These are phyloP conservation scores for Parthenolecanium corni DNA, from an alignment of 2,888 invertebrate species.

Conservation along the genomic window DNA sequence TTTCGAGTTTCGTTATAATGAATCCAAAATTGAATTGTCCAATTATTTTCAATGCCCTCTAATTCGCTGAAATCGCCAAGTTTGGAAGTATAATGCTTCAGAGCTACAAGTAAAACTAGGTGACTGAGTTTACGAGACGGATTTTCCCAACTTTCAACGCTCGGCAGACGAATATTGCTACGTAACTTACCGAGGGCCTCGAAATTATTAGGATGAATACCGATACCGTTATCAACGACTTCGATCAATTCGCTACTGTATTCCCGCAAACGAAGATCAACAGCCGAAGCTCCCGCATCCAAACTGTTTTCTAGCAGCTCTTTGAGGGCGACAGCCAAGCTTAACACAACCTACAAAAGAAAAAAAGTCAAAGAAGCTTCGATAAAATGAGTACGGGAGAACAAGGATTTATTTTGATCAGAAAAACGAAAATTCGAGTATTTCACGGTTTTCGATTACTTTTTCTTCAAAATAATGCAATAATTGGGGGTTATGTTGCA, in stretches of 20 bases:
- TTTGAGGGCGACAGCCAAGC: slow-evolving; percentile 81
- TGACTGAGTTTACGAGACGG: too few relatives aligned
- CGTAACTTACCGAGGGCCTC: slow-evolving; percentile 60
- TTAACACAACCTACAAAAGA: slow-evolving; percentile 60
- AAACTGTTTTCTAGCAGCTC: slow-evolving; percentile 93
- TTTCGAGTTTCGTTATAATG: slow-evolving; percentile 69
- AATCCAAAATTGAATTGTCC: slow-evolving; percentile 97
- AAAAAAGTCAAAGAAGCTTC: too few relatives aligned
- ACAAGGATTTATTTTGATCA: too few relatives aligned
- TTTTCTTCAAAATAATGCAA: too few relatives aligned
- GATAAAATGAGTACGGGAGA: too few relatives aligned
- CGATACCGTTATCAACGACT: slow-evolving; percentile 87
- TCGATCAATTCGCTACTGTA: slow-evolving; percentile 79
- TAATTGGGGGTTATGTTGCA: too few relatives aligned
- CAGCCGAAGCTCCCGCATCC: slow-evolving; percentile 80
- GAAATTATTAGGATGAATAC: slow-evolving; percentile 75
- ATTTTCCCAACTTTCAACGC: neutral
- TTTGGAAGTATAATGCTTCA: slow-evolving; percentile 95
- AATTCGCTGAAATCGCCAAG: slow-evolving; percentile 76
- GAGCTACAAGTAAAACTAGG: too few relatives aligned
- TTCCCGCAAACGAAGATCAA: slow-evolving; percentile 77
- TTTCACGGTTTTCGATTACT: too few relatives aligned
- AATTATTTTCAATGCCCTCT: slow-evolving; percentile 64
- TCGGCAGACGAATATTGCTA: neutral
- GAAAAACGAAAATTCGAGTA: too few relatives aligned